Base-by-base conservation (phyloP, 2,797 vertebrate genomes). In the Neosalanx taihuensis region DNA sequence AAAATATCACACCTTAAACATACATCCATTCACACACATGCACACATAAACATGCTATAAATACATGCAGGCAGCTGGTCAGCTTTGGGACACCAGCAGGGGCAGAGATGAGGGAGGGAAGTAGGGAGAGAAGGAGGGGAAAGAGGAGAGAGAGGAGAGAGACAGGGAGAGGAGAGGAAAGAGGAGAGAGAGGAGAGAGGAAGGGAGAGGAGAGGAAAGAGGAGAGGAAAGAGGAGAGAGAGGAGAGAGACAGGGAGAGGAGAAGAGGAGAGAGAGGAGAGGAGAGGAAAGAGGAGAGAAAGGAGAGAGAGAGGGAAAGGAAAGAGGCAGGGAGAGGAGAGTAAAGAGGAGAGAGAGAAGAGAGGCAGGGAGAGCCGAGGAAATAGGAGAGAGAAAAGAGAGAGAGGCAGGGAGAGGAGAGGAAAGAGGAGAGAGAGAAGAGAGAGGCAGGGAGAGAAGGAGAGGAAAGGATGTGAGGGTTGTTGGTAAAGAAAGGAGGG, bases 51-150 rank as follows among this genome's bases (percentile, higher is more conserved):
- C 15, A 31, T 66, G 20, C 29, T 53, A 69, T 66, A 64, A 46
- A 74, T 2, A 57, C 60, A n/a, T 18, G 12, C 41, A 76, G 6
- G 30, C 79, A 81, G 81, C 78, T 66, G 72, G 72, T 30, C 61
- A 35, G 67, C 64, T 64, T n/a, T 33, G 63, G 73, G 60, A 76
- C 30, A 72, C 71, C 18, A 63, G 30, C 29, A 31, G 30, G 61
- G 15, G 3, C 46, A 53, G 51, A 67, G 18, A 56, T n/a, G 3
- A 29, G 41, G 10, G 20, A 23, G 20, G 62, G n/a, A 6, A 37
- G 5, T 18, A 7, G 1, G 30, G 6, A 18, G 6, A 30, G 17
- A 9, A 15, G 7, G 23, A 10, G 61, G 2, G 23, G 23, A 26
- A 26, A 26, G 23, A 63, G 64, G 46, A 5, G 23, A 53, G 51